Percentiles rank a stretch among this genome's conserved stretches.
Evolutionary conservation across 1,140 invertebrate species (phyloP).

Genomic region (Drosophila varians): DNA sequence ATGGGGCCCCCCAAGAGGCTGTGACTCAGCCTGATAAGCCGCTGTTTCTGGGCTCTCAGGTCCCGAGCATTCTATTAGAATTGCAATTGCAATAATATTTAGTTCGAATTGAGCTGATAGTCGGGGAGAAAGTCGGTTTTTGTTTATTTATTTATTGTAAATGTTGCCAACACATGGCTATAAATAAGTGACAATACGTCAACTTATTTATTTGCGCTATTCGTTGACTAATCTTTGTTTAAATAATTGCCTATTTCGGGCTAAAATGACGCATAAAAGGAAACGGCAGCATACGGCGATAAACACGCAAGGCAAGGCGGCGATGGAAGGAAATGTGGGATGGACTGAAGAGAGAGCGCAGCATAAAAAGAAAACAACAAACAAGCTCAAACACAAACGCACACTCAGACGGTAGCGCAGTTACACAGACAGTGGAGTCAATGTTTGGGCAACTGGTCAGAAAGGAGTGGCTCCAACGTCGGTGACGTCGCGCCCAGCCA

Average conservation of each 20-base stretch:
- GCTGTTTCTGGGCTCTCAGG: background rate
- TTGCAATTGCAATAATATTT: slow-evolving; percentile 16
- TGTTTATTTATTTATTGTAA: slow-evolving; percentile 25
- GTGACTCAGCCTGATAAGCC: slow-evolving; percentile 21
- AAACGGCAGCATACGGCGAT: slow-evolving; percentile 35
- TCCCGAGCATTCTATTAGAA: background rate
- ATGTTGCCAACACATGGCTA: slow-evolving; percentile 53
- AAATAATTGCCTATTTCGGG: slow-evolving; percentile 74
- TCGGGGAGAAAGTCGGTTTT: background rate
- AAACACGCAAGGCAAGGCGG: slow-evolving; percentile 28
- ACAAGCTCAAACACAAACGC: background rate
- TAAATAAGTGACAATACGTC: slow-evolving; percentile 43
- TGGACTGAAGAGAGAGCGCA: slow-evolving; percentile 16
- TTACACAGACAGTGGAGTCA: slow-evolving; percentile 25
- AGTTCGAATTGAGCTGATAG: slow-evolving; percentile 12
- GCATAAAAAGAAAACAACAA: slow-evolving; percentile 63
- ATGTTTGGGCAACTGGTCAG: slow-evolving; percentile 50
- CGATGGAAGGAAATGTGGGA: slow-evolving; percentile 1
- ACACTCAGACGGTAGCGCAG: background rate
- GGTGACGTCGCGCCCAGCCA: slow-evolving; percentile 54
- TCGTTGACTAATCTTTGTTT: slow-evolving; percentile 72
- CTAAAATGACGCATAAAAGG: slow-evolving; percentile 65
- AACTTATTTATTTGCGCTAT: slow-evolving; percentile 59
- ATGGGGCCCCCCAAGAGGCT: background rate
- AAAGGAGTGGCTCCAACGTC: slow-evolving; percentile 63